Evolutionary conservation across 2,888 invertebrate genomes (phyloP).

Genomic region (Ophioninae sp.): DNA sequence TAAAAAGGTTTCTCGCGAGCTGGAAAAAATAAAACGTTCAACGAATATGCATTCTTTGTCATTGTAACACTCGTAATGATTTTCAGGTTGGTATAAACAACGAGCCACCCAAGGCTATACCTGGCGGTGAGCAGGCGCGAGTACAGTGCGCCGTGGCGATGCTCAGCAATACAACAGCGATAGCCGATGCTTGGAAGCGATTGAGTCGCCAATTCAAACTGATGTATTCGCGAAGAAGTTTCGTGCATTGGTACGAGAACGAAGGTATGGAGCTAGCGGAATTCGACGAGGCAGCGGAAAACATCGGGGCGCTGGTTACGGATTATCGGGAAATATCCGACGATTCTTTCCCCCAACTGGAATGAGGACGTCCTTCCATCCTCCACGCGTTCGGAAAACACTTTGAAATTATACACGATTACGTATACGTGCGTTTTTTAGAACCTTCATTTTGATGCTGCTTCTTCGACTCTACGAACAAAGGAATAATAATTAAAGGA

Average conservation of each 20-base stretch:
- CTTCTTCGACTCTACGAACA: neutral
- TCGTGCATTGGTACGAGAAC: conserved; percentile 83
- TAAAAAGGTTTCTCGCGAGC: neutral
- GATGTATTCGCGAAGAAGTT: conserved; percentile 85
- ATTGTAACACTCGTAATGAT: neutral
- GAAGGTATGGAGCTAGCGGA: conserved; percentile 82
- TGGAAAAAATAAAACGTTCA: neutral
- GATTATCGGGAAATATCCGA: conserved; percentile 79
- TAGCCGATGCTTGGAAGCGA: conserved; percentile 84
- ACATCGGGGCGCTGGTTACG: conserved; percentile 80
- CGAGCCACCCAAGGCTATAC: conserved; percentile 82
- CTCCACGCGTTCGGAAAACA: neutral
- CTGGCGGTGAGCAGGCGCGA: conserved; percentile 81
- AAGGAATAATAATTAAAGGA: conserved; percentile 4
- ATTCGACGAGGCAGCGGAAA: conserved; percentile 80
- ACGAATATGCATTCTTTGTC: neutral
- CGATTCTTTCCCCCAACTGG: conserved; percentile 9
- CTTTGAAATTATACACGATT: neutral
- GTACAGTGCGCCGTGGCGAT: conserved; percentile 84
- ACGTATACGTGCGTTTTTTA: conserved; percentile 20
- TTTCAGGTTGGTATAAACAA: conserved; percentile 79
- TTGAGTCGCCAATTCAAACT: conserved; percentile 84
- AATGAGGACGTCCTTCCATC: conserved; percentile 23
- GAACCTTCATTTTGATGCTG: neutral
- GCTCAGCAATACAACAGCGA: conserved; percentile 85